Evolutionary conservation across 2,113 vertebrate species (phyloP).

Genomic region (Megaceryle maxima): DNA sequence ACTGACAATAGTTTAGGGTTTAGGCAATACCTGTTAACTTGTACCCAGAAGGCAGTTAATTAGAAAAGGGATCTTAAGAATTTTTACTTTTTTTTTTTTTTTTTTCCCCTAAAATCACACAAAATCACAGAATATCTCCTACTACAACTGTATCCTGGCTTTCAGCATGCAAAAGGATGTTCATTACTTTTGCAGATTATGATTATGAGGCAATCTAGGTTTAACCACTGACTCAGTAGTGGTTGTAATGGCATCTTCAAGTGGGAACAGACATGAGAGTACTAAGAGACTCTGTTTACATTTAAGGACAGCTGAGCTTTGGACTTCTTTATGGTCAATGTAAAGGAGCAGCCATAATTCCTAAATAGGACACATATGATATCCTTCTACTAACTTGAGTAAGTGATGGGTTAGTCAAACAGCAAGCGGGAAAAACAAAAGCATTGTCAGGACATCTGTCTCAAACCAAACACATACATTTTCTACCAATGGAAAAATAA

Average conservation of each 20-base stretch:
- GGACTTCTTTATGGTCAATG: neutral
- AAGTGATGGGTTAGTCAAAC: neutral
- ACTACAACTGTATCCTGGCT: neutral
- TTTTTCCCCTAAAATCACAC: neutral
- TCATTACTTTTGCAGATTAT: neutral
- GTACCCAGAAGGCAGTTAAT: neutral
- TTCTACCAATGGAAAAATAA: neutral
- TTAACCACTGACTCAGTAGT: neutral
- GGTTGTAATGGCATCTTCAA: neutral
- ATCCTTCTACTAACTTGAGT: neutral
- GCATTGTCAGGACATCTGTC: neutral
- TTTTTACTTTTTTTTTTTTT: too few relatives aligned
- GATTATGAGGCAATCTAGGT: neutral
- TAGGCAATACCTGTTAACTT: neutral
- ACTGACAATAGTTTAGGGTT: neutral
- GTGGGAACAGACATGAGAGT: accelerated
- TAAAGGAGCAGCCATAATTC: neutral
- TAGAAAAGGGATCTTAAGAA: neutral
- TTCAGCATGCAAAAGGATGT: neutral
- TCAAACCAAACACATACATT: neutral
- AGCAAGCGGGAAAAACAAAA: neutral
- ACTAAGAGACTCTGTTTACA: neutral
- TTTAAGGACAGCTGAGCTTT: neutral
- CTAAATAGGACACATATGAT: neutral
- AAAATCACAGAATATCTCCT: neutral